A percentile compares a stretch with the other conserved stretches of the same genome.
These are phyloP conservation scores for Drosophila hamatofila DNA, from an alignment of 2,888 invertebrate species.

Conservation along the genomic window DNA sequence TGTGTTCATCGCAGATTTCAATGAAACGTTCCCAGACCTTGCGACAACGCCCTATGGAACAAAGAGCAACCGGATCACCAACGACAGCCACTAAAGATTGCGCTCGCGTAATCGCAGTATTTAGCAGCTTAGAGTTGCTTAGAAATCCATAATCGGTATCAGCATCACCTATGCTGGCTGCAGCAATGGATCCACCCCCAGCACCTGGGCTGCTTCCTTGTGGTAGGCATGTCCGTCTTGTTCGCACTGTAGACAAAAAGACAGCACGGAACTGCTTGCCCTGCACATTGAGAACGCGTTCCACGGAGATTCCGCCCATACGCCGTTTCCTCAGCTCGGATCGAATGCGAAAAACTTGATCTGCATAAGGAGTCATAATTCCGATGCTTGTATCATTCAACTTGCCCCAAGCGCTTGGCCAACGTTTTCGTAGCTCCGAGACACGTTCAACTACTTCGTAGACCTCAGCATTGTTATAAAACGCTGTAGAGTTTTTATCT, in stretches of 20 bases:
- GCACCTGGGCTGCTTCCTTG: constrained; percentile 65
- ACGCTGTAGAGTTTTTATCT: constrained; percentile 91
- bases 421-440: constrained; percentile 89
- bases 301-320: constrained; percentile 91
- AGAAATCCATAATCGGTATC: constrained; percentile 92
- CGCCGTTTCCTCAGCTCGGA: constrained; percentile 90
- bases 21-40: constrained; percentile 93
- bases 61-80: constrained; percentile 93
- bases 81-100: constrained; percentile 93
- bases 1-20: constrained; percentile 89
- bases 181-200: constrained; percentile 26
- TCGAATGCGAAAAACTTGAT: constrained; percentile 91
- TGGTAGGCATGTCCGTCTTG: constrained; percentile 89
- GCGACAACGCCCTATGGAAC: constrained; percentile 92
- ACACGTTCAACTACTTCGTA: constrained; percentile 92
- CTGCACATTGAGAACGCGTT: constrained; percentile 93
- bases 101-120: constrained; percentile 93
- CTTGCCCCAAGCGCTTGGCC: constrained; percentile 92
- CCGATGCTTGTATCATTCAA: constrained; percentile 92
- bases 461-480: constrained; percentile 93
- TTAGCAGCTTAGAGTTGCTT: constrained; percentile 92
- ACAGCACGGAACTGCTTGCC: constrained; percentile 94
- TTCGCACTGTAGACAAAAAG: constrained; percentile 91
- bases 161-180: constrained; percentile 68
- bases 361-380: constrained; percentile 93